Evolutionary conservation across 2,113 vertebrate genomes (phyloP).

Genomic region (Meles meles): DNA sequence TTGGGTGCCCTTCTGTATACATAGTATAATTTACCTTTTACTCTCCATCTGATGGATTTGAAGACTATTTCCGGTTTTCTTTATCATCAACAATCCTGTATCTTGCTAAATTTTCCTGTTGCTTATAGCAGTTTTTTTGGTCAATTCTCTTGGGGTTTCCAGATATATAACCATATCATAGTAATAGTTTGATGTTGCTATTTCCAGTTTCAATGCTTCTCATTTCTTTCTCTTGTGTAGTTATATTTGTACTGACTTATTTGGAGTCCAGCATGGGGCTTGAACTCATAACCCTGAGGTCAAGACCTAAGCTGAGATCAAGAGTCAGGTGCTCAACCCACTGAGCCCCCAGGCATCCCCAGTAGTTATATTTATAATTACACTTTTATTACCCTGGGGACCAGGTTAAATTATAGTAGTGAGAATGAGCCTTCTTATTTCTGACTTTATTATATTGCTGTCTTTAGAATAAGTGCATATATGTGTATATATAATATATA

Average conservation of each 20-base stretch:
- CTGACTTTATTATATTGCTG: neutral
- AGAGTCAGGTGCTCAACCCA: neutral
- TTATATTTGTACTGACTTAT: neutral
- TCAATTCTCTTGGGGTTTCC: neutral
- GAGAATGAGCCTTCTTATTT: neutral
- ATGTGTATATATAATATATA: neutral
- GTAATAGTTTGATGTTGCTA: neutral
- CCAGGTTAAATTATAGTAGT: neutral
- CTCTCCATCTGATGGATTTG: neutral
- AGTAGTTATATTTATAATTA: neutral
- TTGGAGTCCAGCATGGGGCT: neutral
- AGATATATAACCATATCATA: neutral
- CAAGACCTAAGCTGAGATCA: neutral
- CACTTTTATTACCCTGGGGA: neutral
- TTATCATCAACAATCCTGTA: neutral
- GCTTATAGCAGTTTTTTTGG: neutral
- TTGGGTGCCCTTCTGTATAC: neutral
- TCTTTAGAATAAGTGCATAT: neutral
- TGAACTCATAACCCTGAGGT: neutral
- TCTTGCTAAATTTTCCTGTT: neutral
- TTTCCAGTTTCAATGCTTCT: neutral
- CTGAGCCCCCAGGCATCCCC: neutral
- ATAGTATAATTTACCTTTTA: neutral
- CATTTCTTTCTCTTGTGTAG: constrained; percentile 1
- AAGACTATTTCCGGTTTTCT: neutral